Conservation (phyloP, 2,888 invertebrate species). For the Entomobrya multifasciata region DNA sequence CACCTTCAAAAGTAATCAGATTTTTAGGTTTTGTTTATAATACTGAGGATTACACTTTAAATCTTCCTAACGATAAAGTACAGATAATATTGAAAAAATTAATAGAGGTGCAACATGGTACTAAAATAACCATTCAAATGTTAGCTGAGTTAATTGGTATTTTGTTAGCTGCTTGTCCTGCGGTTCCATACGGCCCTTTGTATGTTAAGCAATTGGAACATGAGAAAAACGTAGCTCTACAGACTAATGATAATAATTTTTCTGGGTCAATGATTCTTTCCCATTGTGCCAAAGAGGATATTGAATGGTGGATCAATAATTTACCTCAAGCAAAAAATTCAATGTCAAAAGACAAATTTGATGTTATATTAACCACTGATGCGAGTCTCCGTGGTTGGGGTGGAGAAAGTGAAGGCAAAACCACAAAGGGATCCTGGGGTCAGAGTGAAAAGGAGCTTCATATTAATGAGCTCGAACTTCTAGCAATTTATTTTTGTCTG, state of each 20-base stretch:
- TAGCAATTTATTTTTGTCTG: neutral
- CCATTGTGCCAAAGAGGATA: too few relatives aligned
- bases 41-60: neutral
- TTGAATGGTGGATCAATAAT: too few relatives aligned
- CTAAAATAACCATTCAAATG: neutral
- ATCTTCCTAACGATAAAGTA: neutral
- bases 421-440: neutral
- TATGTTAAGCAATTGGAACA: neutral
- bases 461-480: conserved; percentile 4
- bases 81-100: neutral
- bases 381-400: neutral
- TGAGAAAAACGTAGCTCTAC: neutral
- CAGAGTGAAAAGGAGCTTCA: neutral
- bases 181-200: neutral
- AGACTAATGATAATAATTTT: too few relatives aligned
- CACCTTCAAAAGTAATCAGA: neutral
- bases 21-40: conserved; percentile 36
- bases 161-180: neutral
- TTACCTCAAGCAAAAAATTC: neutral
- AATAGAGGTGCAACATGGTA: too few relatives aligned
- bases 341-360: neutral
- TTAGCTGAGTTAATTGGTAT: neutral
- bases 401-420: neutral
- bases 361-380: neutral
- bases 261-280: too few relatives aligned